Conservation (phyloP, 2,888 invertebrate species). For the Temnothorax rugatulus region DNA sequence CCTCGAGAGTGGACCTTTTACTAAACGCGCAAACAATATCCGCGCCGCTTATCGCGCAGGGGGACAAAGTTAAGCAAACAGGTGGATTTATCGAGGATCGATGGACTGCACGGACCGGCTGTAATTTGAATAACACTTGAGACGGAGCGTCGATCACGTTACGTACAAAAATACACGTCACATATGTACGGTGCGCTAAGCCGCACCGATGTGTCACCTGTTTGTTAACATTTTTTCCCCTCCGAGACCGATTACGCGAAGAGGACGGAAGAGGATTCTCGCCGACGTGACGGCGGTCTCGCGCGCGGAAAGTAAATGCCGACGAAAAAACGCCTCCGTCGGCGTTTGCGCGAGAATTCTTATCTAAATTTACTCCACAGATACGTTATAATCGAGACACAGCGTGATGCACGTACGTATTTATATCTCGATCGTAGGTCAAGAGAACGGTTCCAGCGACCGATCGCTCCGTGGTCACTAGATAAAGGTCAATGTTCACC, state of each 20-base stretch:
- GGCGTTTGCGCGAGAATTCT: not conserved
- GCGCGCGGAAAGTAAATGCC: not conserved
- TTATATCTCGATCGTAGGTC: not conserved
- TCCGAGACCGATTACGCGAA: not conserved
- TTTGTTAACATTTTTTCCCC: not conserved
- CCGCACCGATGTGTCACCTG: not conserved
- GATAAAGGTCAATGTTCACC: not conserved
- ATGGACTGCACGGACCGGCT: not conserved
- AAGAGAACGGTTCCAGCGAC: not conserved
- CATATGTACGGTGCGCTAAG: not conserved
- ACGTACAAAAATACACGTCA: not conserved
- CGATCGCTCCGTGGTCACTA: not conserved
- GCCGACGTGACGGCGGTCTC: not conserved
- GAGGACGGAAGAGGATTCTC: not conserved
- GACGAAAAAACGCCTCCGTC: not conserved
- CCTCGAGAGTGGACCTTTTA: not conserved
- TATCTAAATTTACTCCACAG: constrained; percentile 2
- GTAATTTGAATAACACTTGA: constrained; percentile 40
- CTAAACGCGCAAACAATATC: constrained; percentile 3
- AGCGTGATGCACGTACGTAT: not conserved
- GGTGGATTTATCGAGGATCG: not conserved
- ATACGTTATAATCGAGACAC: not conserved
- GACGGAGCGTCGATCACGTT: not conserved
- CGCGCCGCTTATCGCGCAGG: not conserved
- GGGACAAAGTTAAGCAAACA: constrained; percentile 33